Evolutionary conservation across 2,113 vertebrate species (phyloP).

Genomic region (Cercocebus atys): DNA sequence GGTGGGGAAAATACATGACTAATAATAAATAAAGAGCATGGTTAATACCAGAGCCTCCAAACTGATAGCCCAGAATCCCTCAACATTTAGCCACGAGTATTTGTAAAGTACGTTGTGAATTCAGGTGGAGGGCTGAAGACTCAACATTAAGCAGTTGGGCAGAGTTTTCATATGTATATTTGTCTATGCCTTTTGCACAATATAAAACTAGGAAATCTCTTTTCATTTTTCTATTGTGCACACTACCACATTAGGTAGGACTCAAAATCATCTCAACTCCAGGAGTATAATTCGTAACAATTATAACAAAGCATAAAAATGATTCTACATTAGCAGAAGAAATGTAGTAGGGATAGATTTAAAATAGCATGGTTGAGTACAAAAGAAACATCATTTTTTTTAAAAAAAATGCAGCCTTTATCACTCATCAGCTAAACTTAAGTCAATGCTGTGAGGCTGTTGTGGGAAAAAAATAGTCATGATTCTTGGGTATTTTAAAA

Average conservation of each 20-base stretch:
- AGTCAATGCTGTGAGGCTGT: background rate
- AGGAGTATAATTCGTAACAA: background rate
- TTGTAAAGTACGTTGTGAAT: background rate
- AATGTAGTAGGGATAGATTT: background rate
- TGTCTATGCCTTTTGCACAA: background rate
- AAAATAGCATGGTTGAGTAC: background rate
- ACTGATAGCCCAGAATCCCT: background rate
- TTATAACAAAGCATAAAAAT: background rate
- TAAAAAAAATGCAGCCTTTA: background rate
- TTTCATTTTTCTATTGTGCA: background rate
- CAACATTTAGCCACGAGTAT: background rate
- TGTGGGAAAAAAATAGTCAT: background rate
- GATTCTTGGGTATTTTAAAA: slow-evolving; percentile 38
- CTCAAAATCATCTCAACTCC: background rate
- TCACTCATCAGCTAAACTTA: background rate
- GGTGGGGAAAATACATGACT: slow-evolving; percentile 68
- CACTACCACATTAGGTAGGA: background rate
- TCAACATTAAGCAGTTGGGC: rapidly evolving
- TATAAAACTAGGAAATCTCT: background rate
- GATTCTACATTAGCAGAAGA: background rate
- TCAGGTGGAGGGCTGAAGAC: background rate
- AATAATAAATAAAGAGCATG: slow-evolving; percentile 69
- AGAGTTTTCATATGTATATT: background rate
- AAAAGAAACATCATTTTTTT: background rate
- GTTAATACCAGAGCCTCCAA: slow-evolving; percentile 29